A percentile compares a stretch with the other conserved stretches of the same genome.
Evolutionary conservation across 1,140 invertebrate genomes (phyloP).

Genomic region (Anastatus disparis): DNA sequence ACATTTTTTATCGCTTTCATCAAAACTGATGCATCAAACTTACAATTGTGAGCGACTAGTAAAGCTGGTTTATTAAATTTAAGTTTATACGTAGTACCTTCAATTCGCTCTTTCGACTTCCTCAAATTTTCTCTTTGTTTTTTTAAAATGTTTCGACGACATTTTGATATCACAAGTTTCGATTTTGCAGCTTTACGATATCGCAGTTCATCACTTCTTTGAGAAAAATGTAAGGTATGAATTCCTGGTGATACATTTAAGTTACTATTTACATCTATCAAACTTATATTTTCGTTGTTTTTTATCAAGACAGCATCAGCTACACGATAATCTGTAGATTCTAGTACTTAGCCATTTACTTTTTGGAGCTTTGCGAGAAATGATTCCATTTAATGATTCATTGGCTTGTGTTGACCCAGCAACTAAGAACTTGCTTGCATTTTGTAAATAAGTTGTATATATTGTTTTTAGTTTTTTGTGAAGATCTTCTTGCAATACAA

Average conservation of each 20-base stretch:
- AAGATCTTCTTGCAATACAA: background rate
- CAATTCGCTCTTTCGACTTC: background rate
- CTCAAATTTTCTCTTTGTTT: background rate
- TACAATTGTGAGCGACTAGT: background rate
- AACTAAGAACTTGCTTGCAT: background rate
- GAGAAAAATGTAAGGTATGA: background rate
- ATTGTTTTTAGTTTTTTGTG: background rate
- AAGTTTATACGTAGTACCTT: background rate
- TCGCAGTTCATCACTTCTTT: background rate
- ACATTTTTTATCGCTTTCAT: background rate
- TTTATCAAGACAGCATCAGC: background rate
- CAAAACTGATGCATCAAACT: background rate
- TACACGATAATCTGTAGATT: background rate
- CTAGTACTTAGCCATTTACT: background rate
- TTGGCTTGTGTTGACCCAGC: no score
- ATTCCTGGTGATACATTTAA: background rate
- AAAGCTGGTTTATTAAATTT: background rate
- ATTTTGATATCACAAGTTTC: background rate
- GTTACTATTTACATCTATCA: background rate
- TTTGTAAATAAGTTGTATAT: background rate
- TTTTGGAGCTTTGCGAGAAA: background rate
- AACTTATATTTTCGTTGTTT: background rate
- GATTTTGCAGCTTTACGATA: background rate
- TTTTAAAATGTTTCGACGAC: background rate
- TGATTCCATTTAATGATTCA: no score